Evolutionary conservation across 2,113 vertebrate species (phyloP).

Genomic region (Electrona antarctica): DNA sequence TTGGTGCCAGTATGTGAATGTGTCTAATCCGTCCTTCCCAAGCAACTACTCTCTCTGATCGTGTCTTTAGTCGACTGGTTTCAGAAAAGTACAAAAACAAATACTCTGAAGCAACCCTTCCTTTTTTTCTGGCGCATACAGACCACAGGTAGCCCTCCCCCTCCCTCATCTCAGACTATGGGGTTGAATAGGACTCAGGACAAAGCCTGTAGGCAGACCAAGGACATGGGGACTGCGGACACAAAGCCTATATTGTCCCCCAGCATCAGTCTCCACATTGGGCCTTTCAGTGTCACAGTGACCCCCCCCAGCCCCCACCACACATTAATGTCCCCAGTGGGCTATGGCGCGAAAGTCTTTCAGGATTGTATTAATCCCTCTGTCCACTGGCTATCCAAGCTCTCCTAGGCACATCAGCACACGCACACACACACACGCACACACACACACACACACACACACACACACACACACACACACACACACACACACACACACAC

Average conservation of each 20-base stretch:
- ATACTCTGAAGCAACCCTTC: too few relatives aligned
- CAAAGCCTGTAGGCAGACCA: constrained; percentile 55
- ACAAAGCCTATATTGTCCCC: constrained; percentile 77
- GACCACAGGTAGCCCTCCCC: constrained; percentile 64
- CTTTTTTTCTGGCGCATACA: constrained; percentile 4
- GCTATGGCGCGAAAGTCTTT: constrained; percentile 65
- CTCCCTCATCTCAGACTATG: constrained; percentile 34
- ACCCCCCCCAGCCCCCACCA: constrained; percentile 27
- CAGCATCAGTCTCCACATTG: constrained; percentile 75
- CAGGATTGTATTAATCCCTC: constrained; percentile 64
- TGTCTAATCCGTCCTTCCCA: too few relatives aligned
- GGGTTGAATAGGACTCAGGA: constrained; percentile 56
- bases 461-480: too few relatives aligned
- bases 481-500: too few relatives aligned
- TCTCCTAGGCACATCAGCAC: background rate
- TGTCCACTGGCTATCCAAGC: constrained; percentile 39
- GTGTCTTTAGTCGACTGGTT: too few relatives aligned
- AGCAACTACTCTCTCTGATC: too few relatives aligned
- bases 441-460: background rate
- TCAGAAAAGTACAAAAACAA: too few relatives aligned
- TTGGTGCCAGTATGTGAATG: too few relatives aligned
- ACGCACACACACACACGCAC: background rate
- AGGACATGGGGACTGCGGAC: constrained; percentile 53
- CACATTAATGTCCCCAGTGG: constrained; percentile 4
- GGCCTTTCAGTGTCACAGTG: constrained; percentile 70